Percentiles rank a stretch among this genome's conserved stretches.
Evolutionary conservation across 1,140 invertebrate species (phyloP).

Genomic region (Diplogasteroides magnus): DNA sequence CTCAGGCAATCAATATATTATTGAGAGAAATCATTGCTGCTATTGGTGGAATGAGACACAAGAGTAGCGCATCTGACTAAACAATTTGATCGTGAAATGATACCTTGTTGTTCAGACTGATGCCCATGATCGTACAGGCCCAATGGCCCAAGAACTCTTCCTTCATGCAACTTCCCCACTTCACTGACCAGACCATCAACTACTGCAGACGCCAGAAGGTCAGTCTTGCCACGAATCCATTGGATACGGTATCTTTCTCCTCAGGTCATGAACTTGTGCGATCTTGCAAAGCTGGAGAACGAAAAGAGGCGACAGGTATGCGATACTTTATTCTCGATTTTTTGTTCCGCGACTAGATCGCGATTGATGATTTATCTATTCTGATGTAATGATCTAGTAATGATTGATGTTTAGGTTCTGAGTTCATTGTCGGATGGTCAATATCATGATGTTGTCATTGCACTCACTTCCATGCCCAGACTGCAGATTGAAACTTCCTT

Average conservation of each 20-base stretch:
- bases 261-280: constrained; percentile 63
- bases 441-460: constrained; percentile 87
- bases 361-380: too few relatives aligned
- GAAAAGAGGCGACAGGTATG: constrained; percentile 69
- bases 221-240: constrained; percentile 1
- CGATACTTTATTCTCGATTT: too few relatives aligned
- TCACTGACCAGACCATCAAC: constrained; percentile 86
- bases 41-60: too few relatives aligned
- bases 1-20: too few relatives aligned
- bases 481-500: constrained; percentile 17
- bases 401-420: constrained; percentile 63
- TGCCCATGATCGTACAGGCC: constrained; percentile 91
- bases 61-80: background rate
- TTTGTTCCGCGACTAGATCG: too few relatives aligned
- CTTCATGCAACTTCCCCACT: constrained; percentile 86
- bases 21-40: too few relatives aligned
- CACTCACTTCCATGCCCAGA: constrained; percentile 60
- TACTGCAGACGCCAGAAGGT: constrained; percentile 69
- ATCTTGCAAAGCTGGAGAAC: constrained; percentile 79
- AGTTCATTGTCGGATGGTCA: constrained; percentile 78
- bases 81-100: background rate
- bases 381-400: too few relatives aligned
- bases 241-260: background rate
- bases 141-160: constrained; percentile 89
- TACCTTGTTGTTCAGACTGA: constrained; percentile 65